Base-by-base conservation (phyloP, 1,140 invertebrate species). In the Heliconius hewitsoni region DNA sequence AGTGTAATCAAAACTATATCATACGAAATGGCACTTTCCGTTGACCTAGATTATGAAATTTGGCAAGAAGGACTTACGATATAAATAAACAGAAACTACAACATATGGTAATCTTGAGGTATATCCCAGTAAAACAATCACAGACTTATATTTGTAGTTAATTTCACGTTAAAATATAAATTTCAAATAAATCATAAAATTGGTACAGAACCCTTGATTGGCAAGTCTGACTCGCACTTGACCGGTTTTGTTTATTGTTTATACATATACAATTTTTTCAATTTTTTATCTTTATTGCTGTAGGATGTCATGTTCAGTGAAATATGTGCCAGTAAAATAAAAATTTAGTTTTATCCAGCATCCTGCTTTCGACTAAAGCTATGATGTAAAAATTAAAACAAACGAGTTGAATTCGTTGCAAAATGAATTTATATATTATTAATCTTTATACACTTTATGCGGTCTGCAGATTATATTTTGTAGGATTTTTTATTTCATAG, bases 241-340 rank as follows among this genome's bases (percentile, higher is more conserved):
- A 52, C 6, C 9, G 55, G 8, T 9, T 60, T 23, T 13, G 6
- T 37, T 37, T 37, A 37, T 23, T 16, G 27, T 66, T 27, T 66
- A 30, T 66, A 66, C 8, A 66, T 66, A 66, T 60, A 66, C 11
- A 4, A 66, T 66, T 66, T 66, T 66, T 66, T 23, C 4, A 13
- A 27, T 66, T 66, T 66, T 30, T 66, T 66, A n/a, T 66, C 60
- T 66, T 66, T 66, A 66, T 66, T 66, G 60, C 27, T 66, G 60
- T 66, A 66, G 11, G 60, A 66, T 30, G 60, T 66, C 60, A 66
- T 66, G 60, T 66, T 0, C 60, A 30, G 60, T 66, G 60, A 66
- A 66, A 66, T 66, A 66, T 66, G 60, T 66, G 60, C 23, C 60
- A 66, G 60, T 66, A 30, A 66, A 66, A 66, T 66, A 66, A 66